Base-by-base conservation (phyloP, 2,888 invertebrate species). In the Phoenoteleia sp. region DNA sequence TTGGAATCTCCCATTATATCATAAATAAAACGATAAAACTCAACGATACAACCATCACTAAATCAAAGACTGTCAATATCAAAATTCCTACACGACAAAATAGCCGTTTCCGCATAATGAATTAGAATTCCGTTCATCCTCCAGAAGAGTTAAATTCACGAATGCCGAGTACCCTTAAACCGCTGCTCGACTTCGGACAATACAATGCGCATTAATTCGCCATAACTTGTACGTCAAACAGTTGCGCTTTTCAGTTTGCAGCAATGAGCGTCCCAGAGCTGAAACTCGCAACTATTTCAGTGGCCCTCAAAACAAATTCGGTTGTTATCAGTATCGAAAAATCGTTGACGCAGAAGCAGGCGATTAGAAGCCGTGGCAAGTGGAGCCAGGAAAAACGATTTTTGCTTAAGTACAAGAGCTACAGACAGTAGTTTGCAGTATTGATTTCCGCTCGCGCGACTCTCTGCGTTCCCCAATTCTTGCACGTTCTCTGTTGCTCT, bases 391-490 rank as follows among this genome's bases (percentile, higher is more conserved):
- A 74, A 47, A 71, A 76, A 52, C 71, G 56, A 75, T 67, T 75
- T 62, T 56, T 36, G 56, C 54, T 60, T 71, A 75, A 67, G 49
- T 64, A 52, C 47, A 64, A 82, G 64, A 72, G 67, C 67, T 72
- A 72, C 72, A 60, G 77, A 75, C 69, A 80, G 71, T 76, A 77
- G 83, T 84, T 75, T 80, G 75, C 75, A 84, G 80, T 84, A 84
- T 84, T 84, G 84, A 84, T 84, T 84, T 84, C 62, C 74, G 84
- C 64, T 80, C 64, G 75, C 64, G 52, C 69, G 79, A 69, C 83
- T 84, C 42, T 39, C 64, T 39, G 56, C 17, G 66, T 72, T 52
- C 27, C 72, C 75, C 71, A 80, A 80, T 77, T 79, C 69, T 72
- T 27, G 67, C 81, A 49, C 27, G 21, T n/a, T n/a, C 3, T 27